Percentiles rank a stretch among this genome's conserved stretches.
Conservation (phyloP, 1,140 invertebrate genomes). For the Holcopasites calliopsidis region DNA sequence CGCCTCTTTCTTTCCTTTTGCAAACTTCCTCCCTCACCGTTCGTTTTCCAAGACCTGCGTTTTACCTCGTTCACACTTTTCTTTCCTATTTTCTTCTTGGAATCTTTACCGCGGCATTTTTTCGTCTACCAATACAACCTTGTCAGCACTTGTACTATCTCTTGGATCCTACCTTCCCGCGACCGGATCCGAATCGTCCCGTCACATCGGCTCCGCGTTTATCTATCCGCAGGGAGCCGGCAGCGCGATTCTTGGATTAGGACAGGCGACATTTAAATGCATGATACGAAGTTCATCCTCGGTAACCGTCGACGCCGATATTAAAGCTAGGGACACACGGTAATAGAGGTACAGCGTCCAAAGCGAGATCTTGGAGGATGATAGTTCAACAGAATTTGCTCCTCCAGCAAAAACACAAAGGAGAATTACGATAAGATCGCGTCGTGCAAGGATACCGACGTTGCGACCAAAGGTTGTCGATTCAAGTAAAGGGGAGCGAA, state of each 20-base stretch:
- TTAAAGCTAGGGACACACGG: background rate
- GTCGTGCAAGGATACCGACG: background rate
- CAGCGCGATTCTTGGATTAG: background rate
- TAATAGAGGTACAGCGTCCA: background rate
- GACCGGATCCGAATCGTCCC: background rate
- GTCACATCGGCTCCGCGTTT: slow-evolving; percentile 17
- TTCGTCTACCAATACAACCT: background rate
- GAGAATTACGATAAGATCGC: background rate
- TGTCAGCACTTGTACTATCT: background rate
- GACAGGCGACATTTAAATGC: slow-evolving; percentile 40
- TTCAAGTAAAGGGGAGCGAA: background rate
- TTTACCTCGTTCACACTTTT: background rate
- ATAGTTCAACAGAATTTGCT: background rate
- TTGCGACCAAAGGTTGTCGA: slow-evolving; percentile 1
- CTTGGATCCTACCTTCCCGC: background rate
- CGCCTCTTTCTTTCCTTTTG: background rate
- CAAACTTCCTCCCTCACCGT: background rate
- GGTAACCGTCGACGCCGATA: background rate
- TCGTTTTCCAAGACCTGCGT: background rate
- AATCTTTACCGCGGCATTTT: no score
- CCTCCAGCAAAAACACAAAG: no score
- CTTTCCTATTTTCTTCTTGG: background rate
- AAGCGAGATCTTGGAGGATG: background rate
- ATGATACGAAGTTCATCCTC: slow-evolving; percentile 14
- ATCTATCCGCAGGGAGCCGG: slow-evolving; percentile 25